Base-by-base conservation (phyloP, 2,113 vertebrate species). In the Empidonax traillii region DNA sequence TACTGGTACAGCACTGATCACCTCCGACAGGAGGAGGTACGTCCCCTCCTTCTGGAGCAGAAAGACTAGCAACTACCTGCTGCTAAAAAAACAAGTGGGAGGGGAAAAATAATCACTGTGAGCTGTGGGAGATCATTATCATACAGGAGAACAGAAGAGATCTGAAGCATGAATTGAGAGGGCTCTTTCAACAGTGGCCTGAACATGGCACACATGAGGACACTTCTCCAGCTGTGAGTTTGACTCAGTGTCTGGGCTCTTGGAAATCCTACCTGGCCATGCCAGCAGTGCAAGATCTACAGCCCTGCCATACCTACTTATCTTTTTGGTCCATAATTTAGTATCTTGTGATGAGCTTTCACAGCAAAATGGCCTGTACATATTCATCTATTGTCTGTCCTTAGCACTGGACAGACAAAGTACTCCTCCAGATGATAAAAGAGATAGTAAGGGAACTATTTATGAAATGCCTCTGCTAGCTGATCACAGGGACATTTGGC, bases 81-180 rank as follows among this genome's bases (percentile, higher is more conserved):
- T 88, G 33, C 28, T 59, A 53, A 92, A 71, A 69, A 88, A 84
- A 72, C 16, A 68, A 68, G 55, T 88, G 68, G 79, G 79, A 95
- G 63, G 65, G 53, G 33, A 7, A 81, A 84, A 93, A 47, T 56
- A 71, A 58, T 81, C 0, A 0, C 76, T 72, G 6, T 61, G 49
- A 84, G 44, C 59, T 5, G 2, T 49, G 46, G n/a, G 41, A 83
- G 87, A 87, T 86, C 6, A 8, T 77, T 88, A 75, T 83, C 7
- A 0, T 30, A 21, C 56, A 74, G 41, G 44, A 81, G 80, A 94
- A 77, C 8, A 87, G 51, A 55, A 88, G 55, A 74, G 44, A 67
- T 1, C 3, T 71, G 59, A 79, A 66, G n/a, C 3, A 12, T 67
- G 47, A 44, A 56, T 18, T 30, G 39, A 55, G 63, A 86, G 9